phyloP scores from a whole-genome alignment of 2,113 vertebrate species.

The Heterochromis multidens region DNA sequence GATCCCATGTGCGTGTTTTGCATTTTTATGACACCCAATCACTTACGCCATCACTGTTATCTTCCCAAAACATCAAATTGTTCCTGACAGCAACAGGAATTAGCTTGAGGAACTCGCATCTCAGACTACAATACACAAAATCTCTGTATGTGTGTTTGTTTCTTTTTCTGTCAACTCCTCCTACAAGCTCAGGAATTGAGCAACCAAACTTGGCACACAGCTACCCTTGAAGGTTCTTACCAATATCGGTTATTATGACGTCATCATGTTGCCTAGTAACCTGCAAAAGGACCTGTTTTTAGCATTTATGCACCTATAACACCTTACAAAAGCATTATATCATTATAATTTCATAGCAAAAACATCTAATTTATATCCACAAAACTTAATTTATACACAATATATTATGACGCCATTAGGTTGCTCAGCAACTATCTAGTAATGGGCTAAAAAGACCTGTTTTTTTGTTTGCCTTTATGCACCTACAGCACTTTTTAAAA shows the following conservation, averaged over 20 bases:
- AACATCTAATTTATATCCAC: no score
- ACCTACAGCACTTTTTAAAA: background rate
- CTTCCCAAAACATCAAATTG: background rate
- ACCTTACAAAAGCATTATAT: no score
- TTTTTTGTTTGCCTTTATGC: background rate
- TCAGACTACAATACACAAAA: background rate
- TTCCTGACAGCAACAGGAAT: background rate
- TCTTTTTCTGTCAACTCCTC: background rate
- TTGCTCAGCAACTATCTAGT: no score
- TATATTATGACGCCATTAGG: no score
- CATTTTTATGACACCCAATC: background rate
- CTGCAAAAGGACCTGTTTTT: background rate
- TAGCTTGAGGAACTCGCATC: background rate
- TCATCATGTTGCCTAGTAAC: background rate
- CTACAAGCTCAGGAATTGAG: background rate
- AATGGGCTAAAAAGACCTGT: no score
- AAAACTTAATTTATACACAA: no score
- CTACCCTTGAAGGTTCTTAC: background rate
- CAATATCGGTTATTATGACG: no score
- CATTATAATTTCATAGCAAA: no score
- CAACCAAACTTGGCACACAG: background rate
- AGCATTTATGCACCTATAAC: background rate
- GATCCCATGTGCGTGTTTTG: background rate
- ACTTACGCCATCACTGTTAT: background rate
- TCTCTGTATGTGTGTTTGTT: background rate